These are phyloP conservation scores for Eupelmus urozonus DNA, from an alignment of 2,888 invertebrate genomes.

Conservation along the genomic window DNA sequence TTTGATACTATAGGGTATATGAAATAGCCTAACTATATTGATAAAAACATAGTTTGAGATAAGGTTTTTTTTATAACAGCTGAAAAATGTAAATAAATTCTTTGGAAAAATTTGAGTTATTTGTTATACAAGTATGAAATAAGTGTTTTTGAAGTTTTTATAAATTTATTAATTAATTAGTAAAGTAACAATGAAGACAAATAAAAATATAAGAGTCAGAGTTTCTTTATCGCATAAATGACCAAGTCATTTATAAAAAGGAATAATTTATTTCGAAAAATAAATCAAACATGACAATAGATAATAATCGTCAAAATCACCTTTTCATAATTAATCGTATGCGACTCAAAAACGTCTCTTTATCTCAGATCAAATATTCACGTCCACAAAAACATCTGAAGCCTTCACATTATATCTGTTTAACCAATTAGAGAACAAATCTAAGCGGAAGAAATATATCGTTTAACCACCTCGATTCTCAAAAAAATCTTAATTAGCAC, in stretches of 20 bases:
- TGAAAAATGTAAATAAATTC: too few species aligned
- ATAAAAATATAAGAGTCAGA: background rate
- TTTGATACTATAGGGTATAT: too few species aligned
- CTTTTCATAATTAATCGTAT: slow-evolving; percentile 45
- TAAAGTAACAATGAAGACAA: background rate
- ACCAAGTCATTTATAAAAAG: slow-evolving; percentile 13
- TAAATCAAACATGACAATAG: slow-evolving; percentile 45
- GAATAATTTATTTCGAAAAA: slow-evolving; percentile 35
- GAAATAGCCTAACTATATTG: too few species aligned
- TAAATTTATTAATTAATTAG: background rate
- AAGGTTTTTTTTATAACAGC: too few species aligned
- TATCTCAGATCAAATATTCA: slow-evolving; percentile 39
- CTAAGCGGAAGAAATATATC: too few species aligned
- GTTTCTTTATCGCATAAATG: background rate
- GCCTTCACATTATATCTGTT: background rate
- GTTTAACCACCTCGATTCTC: too few species aligned
- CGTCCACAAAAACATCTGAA: slow-evolving; percentile 21
- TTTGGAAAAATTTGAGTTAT: too few species aligned
- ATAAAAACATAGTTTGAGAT: too few species aligned
- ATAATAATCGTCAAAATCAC: slow-evolving; percentile 46
- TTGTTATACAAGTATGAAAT: too few species aligned
- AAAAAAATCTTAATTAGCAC: too few species aligned
- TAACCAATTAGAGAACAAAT: slow-evolving; percentile 3
- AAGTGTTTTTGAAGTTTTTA: background rate
- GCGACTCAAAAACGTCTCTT: slow-evolving; percentile 15